Base-by-base conservation (phyloP, 2,113 vertebrate genomes). In the Cyanoramphus novaezelandiae region DNA sequence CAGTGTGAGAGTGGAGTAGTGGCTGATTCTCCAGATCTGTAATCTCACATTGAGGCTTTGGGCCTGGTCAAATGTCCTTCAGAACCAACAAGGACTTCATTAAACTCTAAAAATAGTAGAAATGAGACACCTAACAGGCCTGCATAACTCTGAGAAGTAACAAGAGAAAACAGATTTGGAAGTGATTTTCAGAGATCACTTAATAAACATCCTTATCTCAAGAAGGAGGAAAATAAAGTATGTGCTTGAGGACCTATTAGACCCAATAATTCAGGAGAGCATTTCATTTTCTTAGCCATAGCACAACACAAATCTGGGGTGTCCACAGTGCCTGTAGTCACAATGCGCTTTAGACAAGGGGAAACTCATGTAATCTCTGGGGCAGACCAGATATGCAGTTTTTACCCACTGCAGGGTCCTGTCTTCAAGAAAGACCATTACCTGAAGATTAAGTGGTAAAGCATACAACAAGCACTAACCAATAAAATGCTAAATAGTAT, bases 1-100 rank as follows among this genome's bases (percentile, higher is more conserved):
- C 12, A 71, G n/a, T 2, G 2, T 0, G 0, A 70, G 27, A 80
- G 74, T 1, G 4, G 19, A 72, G 33, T 18, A 43, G 5, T 15
- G 24, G 8, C 41, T 76, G 17, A 10, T 15, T 82, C 69, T 17
- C 13, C 53, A 80, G 67, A 62, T 4, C 27, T 65, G 29, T 23
- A 65, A 31, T 82, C 44, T 29, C 27, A 84, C 21, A 16, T 2
- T 0, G 0, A 74, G 59, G 41, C 71, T 65, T 33, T 2, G 1
- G 65, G 31, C 46, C 75, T 83, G 28, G 46, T 68, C 43, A 86
- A 79, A 94, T n/a, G 23, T 27, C 19, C 59, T 86, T 86, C 72
- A 74, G 44, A 24, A 63, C 20, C 59, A 86, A 64, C 2, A 33
- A 18, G 37, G 31, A 83, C 41, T 70, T 80, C 64, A 65, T 70